Conservation (phyloP, 92 coral and sea anemone species). For the Epizoanthus rinbou region DNA sequence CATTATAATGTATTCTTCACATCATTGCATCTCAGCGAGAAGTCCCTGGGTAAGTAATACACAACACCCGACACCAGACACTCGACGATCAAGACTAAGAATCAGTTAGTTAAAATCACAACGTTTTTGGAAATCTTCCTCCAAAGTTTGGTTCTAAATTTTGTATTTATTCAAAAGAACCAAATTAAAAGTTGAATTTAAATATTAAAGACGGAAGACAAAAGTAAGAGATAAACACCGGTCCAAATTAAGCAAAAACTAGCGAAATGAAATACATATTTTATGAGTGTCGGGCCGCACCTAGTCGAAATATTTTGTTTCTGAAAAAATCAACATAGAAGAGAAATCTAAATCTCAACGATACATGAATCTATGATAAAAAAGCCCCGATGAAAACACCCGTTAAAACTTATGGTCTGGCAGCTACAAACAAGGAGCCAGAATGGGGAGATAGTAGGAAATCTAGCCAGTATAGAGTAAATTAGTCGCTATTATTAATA, state of each 20-base stretch:
- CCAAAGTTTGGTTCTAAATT: not conserved
- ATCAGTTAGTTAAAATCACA: not conserved
- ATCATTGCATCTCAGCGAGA: conserved; percentile 41
- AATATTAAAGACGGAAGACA: conserved; percentile 33
- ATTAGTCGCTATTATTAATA: not conserved
- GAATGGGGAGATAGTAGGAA: not conserved
- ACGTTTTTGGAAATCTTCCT: not conserved
- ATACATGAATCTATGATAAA: not conserved
- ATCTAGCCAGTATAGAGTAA: not conserved
- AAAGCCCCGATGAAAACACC: conserved; percentile 2
- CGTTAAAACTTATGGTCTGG: conserved; percentile 5
- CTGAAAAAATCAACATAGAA: conserved; percentile 6
- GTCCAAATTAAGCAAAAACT: conserved; percentile 28
- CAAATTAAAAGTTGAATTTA: conserved; percentile 16
- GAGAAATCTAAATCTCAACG: conserved; percentile 16
- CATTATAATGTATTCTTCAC: conserved; percentile 43
- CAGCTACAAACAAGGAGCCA: not conserved
- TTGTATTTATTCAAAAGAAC: not conserved
- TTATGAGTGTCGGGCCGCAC: conserved; percentile 8
- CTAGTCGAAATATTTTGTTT: not conserved
- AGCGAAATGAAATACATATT: conserved; percentile 41
- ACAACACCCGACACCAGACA: too few relatives aligned
- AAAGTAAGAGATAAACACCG: conserved; percentile 30
- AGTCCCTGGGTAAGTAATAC: not conserved
- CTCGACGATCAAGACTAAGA: not conserved